These are phyloP conservation scores for Micrasema minimum DNA, from an alignment of 1,140 invertebrate genomes.

Conservation along the genomic window DNA sequence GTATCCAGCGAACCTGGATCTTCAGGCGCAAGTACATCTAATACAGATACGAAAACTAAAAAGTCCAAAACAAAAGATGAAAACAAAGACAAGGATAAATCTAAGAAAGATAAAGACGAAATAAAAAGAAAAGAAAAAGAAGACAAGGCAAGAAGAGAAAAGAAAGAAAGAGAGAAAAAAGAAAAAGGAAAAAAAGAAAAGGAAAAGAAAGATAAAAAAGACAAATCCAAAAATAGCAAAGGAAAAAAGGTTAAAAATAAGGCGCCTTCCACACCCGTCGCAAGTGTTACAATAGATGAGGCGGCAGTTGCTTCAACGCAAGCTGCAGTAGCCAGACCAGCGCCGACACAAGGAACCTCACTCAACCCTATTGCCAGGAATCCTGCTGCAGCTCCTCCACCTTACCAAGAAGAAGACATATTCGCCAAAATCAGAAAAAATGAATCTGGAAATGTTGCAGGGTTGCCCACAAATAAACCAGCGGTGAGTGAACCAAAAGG, in stretches of 20 bases:
- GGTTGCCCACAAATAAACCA: background rate
- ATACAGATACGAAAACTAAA: constrained; percentile 9
- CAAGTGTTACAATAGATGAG: constrained; percentile 40
- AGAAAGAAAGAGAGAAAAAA: constrained; percentile 44
- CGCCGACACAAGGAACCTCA: constrained; percentile 56
- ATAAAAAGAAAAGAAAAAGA: constrained; percentile 49
- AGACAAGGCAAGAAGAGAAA: constrained; percentile 33
- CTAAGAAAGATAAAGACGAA: constrained; percentile 54
- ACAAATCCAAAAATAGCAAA: constrained; percentile 56
- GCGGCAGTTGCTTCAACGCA: constrained; percentile 31
- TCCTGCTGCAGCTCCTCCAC: constrained; percentile 1
- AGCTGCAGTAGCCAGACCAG: constrained; percentile 39
- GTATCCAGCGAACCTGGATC: background rate
- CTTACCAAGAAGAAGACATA: constrained; percentile 19
- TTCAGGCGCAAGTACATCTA: background rate
- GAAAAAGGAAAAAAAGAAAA: constrained; percentile 32
- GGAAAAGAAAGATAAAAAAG: constrained; percentile 55
- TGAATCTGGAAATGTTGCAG: background rate
- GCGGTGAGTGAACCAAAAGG: background rate
- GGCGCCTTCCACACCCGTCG: constrained; percentile 49
- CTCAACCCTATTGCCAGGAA: constrained; percentile 14
- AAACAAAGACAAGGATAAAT: constrained; percentile 55
- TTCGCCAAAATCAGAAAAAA: constrained; percentile 8
- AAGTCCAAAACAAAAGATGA: constrained; percentile 33
- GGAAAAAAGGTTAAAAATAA: constrained; percentile 44